Conservation (phyloP, 1,140 invertebrate species). For the Drosophila auraria region DNA sequence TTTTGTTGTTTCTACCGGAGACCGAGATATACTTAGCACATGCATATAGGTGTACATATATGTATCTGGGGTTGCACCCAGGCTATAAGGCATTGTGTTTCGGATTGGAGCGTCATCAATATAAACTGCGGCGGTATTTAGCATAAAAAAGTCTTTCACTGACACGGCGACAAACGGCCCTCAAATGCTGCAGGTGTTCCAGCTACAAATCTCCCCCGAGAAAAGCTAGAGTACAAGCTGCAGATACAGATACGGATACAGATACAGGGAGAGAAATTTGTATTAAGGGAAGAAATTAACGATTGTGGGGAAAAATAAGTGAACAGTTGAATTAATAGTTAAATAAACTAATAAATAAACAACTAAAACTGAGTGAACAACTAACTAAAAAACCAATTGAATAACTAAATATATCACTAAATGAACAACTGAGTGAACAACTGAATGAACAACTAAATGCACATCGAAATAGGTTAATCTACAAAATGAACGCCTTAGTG, state of each 20-base stretch:
- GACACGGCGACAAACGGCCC: constrained; percentile 51
- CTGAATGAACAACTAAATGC: neutral
- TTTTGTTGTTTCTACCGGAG: constrained; percentile 42
- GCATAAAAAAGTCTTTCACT: constrained; percentile 81
- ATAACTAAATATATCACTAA: too few relatives aligned
- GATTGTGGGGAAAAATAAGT: neutral
- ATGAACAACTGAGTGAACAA: neutral
- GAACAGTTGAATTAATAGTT: neutral
- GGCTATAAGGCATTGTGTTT: constrained; percentile 67
- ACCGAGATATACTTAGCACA: constrained; percentile 51
- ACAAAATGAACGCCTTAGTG: neutral
- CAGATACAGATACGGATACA: constrained; percentile 26
- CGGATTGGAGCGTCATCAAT: constrained; percentile 70
- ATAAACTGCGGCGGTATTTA: constrained; percentile 78
- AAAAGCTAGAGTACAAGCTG: constrained; percentile 46
- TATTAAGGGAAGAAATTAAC: neutral
- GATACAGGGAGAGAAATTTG: neutral
- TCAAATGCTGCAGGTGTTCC: constrained; percentile 71
- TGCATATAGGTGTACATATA: constrained; percentile 10
- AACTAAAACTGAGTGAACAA: neutral
- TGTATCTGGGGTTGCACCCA: constrained; percentile 5
- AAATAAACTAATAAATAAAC: too few relatives aligned
- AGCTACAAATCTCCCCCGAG: constrained; percentile 66
- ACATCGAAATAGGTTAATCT: neutral
- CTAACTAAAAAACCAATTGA: fast-evolving